Evolutionary conservation across 1,140 invertebrate genomes (phyloP), one percentile per base, ranked within the genome.

Genomic region (Drosophila pseudoobscura): DNA sequence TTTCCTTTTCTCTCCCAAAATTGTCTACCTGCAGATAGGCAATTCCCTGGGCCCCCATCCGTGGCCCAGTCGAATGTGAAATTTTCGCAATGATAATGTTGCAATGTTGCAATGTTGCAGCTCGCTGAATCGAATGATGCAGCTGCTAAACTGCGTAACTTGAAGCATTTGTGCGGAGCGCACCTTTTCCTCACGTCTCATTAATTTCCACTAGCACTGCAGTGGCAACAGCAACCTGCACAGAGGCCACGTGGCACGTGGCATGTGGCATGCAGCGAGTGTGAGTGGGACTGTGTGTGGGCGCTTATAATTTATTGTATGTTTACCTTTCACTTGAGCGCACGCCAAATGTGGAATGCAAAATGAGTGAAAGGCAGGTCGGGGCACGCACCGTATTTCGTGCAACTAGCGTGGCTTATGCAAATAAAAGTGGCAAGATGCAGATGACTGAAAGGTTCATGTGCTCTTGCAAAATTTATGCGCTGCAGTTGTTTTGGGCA

Each of bases 231-330:
- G 17, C 51, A 64, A 50, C 31, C 49, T 49, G 44, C 71, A 58
- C 35, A 11, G 35, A 0, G 35, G 7, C 29, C 35, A 45, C 13
- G 24, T 24, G 24, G 24, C 41, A 41, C 31, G 22, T 54, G 51
- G 29, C 39, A 29, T 51, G 54, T 50, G 55, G 59, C 26, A 51
- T 35, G 49, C 7, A 31, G 26, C 26, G 26, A 1, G 26, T 29
- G 29, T 7, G 29, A 29, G 29, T 57, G 54, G 26, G 35, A 41
- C 15, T 46, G 31, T 51, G 59, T 26, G 79, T 49, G 47, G 53
- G 56, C 47, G 69, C 59, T 82, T 87, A 78, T 82, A 82, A 87
- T 78, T 87, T 82, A 87, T 82, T 87, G 63, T 88, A 82, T 82
- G 83, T 88, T 88, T 79, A 73, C 73, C 69, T 88, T 73, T 61